Evolutionary conservation across 2,113 vertebrate genomes (phyloP).

Genomic region (Ptilorrhoa leucosticta): DNA sequence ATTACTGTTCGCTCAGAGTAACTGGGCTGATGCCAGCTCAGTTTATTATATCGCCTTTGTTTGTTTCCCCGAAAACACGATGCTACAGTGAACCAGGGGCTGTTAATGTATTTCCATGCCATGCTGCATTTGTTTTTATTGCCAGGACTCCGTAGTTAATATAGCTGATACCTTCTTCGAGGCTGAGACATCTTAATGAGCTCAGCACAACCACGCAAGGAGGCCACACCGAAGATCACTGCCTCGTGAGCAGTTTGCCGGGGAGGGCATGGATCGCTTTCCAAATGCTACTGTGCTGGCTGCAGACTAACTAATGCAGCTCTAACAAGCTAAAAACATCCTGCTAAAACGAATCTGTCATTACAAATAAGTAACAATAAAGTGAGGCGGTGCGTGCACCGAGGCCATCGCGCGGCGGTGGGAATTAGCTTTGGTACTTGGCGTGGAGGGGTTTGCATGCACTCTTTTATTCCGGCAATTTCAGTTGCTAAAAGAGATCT

Average conservation of each 20-base stretch:
- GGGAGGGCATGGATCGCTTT: not conserved
- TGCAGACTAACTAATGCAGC: not conserved
- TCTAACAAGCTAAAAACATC: slow-evolving; percentile 17
- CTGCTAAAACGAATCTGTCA: not conserved
- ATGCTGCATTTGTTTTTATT: slow-evolving; percentile 48
- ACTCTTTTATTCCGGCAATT: not conserved
- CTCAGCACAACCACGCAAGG: not conserved
- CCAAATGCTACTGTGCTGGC: not conserved
- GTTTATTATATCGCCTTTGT: slow-evolving; percentile 1
- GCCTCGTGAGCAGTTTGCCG: not conserved
- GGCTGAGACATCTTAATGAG: slow-evolving; percentile 31
- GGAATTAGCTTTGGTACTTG: not conserved
- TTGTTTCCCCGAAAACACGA: not conserved
- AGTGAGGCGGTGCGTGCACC: not conserved
- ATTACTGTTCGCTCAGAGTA: not conserved
- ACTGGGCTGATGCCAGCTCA: not conserved
- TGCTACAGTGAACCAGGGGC: not conserved
- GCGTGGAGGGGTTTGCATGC: not conserved
- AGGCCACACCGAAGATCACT: not conserved
- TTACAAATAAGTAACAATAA: not conserved
- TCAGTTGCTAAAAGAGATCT: not conserved
- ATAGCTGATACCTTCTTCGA: not conserved
- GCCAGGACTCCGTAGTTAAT: not conserved
- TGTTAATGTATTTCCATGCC: not conserved
- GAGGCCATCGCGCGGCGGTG: fast-evolving